Percentiles rank a stretch among this genome's conserved stretches.
Conservation (phyloP, 1,140 invertebrate species). For the Drosophila triauraria region DNA sequence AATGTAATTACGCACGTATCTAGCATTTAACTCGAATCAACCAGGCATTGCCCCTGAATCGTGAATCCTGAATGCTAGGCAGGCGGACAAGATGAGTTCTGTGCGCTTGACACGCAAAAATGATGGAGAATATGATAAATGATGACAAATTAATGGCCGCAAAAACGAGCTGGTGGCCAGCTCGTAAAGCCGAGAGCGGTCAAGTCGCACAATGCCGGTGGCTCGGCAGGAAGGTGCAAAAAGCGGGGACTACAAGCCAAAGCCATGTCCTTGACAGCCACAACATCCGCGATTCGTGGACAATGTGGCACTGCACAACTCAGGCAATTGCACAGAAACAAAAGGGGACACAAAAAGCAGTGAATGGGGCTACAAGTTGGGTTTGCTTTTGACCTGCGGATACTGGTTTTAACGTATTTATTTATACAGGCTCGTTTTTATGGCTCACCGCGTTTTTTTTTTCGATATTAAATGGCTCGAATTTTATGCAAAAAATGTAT, state of each 20-base stretch:
- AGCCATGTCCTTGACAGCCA: slow-evolving; percentile 52
- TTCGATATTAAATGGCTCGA: neutral
- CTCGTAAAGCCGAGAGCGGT: slow-evolving; percentile 35
- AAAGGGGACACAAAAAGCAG: neutral
- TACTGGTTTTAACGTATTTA: neutral
- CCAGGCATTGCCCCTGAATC: slow-evolving; percentile 21
- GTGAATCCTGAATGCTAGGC: slow-evolving; percentile 3
- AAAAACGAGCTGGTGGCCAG: slow-evolving; percentile 56
- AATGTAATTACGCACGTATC: slow-evolving; percentile 80
- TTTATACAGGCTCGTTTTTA: neutral
- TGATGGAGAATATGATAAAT: slow-evolving; percentile 74
- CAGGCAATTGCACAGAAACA: slow-evolving; percentile 32
- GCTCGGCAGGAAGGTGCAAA: slow-evolving; percentile 11
- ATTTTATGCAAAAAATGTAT: slow-evolving; percentile 1
- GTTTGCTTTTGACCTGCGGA: neutral
- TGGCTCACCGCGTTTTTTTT: neutral
- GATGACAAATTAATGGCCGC: slow-evolving; percentile 76
- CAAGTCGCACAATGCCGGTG: slow-evolving; percentile 26
- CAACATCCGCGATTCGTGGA: slow-evolving; percentile 44
- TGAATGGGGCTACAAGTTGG: neutral
- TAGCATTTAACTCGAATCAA: slow-evolving; percentile 70
- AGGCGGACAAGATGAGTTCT: slow-evolving; percentile 41
- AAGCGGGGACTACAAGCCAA: slow-evolving; percentile 10
- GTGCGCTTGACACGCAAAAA: slow-evolving; percentile 67
- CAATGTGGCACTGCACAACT: slow-evolving; percentile 29